A percentile compares a stretch with the other conserved stretches of the same genome.
These are phyloP conservation scores for Tortricodes alternella DNA, from an alignment of 2,888 invertebrate genomes.

Conservation along the genomic window DNA sequence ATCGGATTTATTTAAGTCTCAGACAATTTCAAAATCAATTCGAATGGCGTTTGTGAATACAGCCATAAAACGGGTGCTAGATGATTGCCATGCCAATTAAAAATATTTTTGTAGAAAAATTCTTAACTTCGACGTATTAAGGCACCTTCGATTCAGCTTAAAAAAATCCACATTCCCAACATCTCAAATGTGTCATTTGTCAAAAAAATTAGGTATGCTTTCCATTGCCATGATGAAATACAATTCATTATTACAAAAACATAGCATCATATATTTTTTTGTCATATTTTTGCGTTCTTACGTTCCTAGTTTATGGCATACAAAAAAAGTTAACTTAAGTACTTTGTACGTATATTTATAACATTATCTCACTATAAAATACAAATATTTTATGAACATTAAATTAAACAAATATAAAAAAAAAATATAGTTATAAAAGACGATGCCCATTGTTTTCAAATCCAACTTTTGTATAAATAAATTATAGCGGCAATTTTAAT, in stretches of 20 bases:
- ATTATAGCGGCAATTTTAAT: no score
- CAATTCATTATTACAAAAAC: no score
- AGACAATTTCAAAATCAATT: no score
- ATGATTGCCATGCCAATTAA: conserved; percentile 11
- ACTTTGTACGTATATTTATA: conserved; percentile 65
- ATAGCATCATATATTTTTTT: no score
- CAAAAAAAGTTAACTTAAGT: conserved; percentile 53
- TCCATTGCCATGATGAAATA: no score
- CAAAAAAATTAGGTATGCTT: not conserved
- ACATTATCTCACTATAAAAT: conserved; percentile 49
- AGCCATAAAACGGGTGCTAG: conserved; percentile 7
- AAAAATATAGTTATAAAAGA: not conserved
- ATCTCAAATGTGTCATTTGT: conserved; percentile 47
- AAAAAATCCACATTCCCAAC: conserved; percentile 24
- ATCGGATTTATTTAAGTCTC: no score
- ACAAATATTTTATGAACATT: conserved; percentile 31
- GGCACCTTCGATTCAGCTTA: conserved; percentile 79
- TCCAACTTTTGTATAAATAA: not conserved
- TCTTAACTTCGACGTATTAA: conserved; percentile 35
- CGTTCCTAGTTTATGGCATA: conserved; percentile 52
- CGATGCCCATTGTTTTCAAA: not conserved
- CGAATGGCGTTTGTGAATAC: no score
- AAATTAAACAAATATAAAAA: conserved; percentile 15
- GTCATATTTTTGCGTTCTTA: conserved; percentile 33
- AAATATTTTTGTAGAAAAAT: conserved; percentile 31